Conservation (phyloP, 2,888 invertebrate genomes). For the Archaeoteleia sp. region DNA sequence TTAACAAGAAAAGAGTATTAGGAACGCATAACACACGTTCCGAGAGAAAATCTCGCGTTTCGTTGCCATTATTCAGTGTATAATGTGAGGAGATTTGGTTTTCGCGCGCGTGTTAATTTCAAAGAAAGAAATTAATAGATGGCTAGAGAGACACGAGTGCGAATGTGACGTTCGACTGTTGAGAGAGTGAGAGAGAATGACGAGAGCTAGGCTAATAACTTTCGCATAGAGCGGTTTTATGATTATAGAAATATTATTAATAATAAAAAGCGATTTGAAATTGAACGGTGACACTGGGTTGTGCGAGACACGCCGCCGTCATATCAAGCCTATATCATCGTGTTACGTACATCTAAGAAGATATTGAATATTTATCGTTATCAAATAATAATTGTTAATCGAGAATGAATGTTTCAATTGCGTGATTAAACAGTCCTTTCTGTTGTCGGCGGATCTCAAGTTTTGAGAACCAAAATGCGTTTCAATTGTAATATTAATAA, state of each 20-base stretch:
- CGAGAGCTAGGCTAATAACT: slow-evolving; percentile 16
- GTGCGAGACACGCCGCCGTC: slow-evolving; percentile 64
- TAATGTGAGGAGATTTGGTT: slow-evolving; percentile 32
- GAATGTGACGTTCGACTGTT: slow-evolving; percentile 22
- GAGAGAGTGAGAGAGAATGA: slow-evolving; percentile 10
- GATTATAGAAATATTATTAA: slow-evolving; percentile 20
- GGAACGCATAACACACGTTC: background rate
- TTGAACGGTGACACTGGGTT: slow-evolving; percentile 53
- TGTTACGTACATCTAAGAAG: slow-evolving; percentile 67
- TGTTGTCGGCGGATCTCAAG: slow-evolving; percentile 32
- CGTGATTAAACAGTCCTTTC: slow-evolving; percentile 44
- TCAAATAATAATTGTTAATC: slow-evolving; percentile 67
- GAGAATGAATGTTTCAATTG: slow-evolving; percentile 57
- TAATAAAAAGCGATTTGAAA: slow-evolving; percentile 50
- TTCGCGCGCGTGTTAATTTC: slow-evolving; percentile 24
- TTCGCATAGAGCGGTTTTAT: slow-evolving; percentile 34
- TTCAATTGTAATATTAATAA: too few species aligned
- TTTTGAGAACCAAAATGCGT: too few species aligned
- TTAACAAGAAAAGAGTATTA: background rate
- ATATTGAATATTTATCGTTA: slow-evolving; percentile 66
- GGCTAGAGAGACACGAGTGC: slow-evolving; percentile 31
- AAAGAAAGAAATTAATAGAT: slow-evolving; percentile 26
- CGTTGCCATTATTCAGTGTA: slow-evolving; percentile 11
- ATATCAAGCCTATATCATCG: slow-evolving; percentile 75
- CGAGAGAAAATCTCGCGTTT: slow-evolving; percentile 14